These are phyloP conservation scores for Dryobotodes eremita DNA, from an alignment of 2,888 invertebrate genomes.

Conservation along the genomic window DNA sequence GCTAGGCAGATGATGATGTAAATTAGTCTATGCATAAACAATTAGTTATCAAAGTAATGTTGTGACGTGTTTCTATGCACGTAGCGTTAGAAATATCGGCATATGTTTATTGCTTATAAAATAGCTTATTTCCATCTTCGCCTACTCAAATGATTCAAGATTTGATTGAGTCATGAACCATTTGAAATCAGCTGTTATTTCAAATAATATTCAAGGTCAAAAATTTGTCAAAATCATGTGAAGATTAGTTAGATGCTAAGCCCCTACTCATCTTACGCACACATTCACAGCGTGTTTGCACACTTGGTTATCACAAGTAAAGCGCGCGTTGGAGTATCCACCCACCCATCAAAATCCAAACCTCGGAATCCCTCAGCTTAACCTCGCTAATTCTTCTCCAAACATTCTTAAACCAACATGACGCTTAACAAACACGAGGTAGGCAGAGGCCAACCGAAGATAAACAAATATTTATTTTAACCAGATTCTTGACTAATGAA, in stretches of 20 bases:
- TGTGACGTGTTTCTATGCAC: background rate
- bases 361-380: slow-evolving; percentile 6
- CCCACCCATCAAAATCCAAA: background rate
- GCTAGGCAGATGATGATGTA: background rate
- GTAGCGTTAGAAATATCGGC: background rate
- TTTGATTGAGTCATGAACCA: slow-evolving; percentile 13
- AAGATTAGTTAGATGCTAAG: background rate
- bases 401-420: slow-evolving; percentile 39
- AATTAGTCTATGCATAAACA: background rate
- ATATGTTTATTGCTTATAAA: background rate
- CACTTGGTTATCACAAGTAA: too few species aligned
- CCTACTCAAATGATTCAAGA: slow-evolving; percentile 19
- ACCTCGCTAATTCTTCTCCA: slow-evolving; percentile 39
- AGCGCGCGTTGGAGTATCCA: background rate
- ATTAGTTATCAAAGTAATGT: background rate
- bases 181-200: slow-evolving; percentile 25
- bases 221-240: background rate
- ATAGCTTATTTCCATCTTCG: background rate
- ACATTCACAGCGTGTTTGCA: too few species aligned
- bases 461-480: slow-evolving; percentile 32
- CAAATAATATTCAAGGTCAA: slow-evolving; percentile 5
- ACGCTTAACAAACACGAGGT: slow-evolving; percentile 28
- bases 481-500: slow-evolving; percentile 6
- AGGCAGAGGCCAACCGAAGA: slow-evolving; percentile 27
- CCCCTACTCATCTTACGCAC: too few species aligned